Percentiles rank a stretch among this genome's conserved stretches.
Conservation (phyloP, 1,140 invertebrate genomes). For the Pectinophora gossypiella region DNA sequence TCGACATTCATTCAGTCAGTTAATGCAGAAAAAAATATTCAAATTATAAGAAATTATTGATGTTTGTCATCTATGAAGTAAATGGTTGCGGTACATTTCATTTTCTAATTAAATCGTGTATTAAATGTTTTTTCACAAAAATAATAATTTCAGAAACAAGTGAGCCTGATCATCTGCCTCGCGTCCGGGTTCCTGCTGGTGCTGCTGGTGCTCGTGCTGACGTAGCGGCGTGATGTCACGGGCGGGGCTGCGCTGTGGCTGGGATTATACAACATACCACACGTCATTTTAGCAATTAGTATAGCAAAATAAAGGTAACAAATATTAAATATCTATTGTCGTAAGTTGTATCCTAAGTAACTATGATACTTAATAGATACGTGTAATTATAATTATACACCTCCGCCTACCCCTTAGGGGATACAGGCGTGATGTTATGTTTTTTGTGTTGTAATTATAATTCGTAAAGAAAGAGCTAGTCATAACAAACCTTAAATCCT, state of each 20-base stretch:
- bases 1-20: neutral
- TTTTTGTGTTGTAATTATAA: too few relatives aligned
- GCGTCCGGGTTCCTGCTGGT: conserved; percentile 45
- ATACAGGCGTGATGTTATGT: too few relatives aligned
- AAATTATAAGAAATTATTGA: too few relatives aligned
- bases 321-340: neutral
- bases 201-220: conserved; percentile 40
- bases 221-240: conserved; percentile 6
- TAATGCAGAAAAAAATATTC: too few relatives aligned
- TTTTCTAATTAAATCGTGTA: neutral
- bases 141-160: conserved; percentile 50
- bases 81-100: neutral
- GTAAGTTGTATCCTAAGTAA: neutral
- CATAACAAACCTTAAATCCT: too few relatives aligned
- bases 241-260: neutral
- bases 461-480: too few relatives aligned
- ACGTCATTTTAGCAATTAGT: too few relatives aligned
- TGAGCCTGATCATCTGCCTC: conserved; percentile 47
- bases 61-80: neutral
- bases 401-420: too few relatives aligned
- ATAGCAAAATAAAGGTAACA: neutral
- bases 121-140: neutral
- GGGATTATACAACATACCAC: too few relatives aligned
- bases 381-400: neutral
- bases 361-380: neutral